These are phyloP conservation scores for Imbricaverruca yamaguchii DNA, from an alignment of 2,888 invertebrate species.

Conservation along the genomic window DNA sequence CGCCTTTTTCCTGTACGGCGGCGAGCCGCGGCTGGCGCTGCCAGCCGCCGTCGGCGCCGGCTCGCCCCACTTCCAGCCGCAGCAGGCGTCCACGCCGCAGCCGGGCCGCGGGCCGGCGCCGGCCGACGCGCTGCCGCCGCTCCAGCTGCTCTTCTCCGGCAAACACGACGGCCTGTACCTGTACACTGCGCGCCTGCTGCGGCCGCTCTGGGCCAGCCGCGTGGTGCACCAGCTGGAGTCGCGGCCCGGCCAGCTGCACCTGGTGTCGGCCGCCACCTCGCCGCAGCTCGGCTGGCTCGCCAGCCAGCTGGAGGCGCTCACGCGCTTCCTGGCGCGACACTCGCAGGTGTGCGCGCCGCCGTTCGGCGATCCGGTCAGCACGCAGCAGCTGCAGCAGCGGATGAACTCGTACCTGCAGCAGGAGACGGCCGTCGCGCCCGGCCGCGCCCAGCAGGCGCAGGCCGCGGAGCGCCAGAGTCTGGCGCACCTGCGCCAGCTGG, in stretches of 20 bases:
- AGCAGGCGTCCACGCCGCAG: constrained; percentile 21
- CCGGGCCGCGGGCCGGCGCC: neutral
- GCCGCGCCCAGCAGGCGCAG: constrained; percentile 8
- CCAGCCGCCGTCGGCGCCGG: constrained; percentile 15
- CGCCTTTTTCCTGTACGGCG: constrained; percentile 86
- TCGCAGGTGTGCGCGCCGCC: neutral
- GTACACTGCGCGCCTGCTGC: constrained; percentile 76
- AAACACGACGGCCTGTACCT: constrained; percentile 92
- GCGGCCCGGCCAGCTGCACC: constrained; percentile 42
- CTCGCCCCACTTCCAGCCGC: constrained; percentile 22
- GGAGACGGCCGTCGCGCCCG: neutral
- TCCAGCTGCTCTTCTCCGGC: constrained; percentile 52
- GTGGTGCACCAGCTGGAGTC: constrained; percentile 31
- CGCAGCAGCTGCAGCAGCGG: constrained; percentile 26
- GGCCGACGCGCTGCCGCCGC: neutral
- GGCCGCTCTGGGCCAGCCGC: constrained; percentile 78
- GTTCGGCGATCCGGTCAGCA: constrained; percentile 7
- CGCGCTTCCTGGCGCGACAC: constrained; percentile 63
- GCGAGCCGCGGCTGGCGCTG: constrained; percentile 38
- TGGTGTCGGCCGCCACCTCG: constrained; percentile 58
- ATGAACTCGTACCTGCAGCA: constrained; percentile 26
- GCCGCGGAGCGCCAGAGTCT: constrained; percentile 5
- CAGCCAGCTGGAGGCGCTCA: constrained; percentile 64
- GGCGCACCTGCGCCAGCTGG: neutral
- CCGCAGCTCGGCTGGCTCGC: constrained; percentile 66